Percentiles rank a stretch among this genome's conserved stretches.
These are phyloP conservation scores for Falco cherrug DNA, from an alignment of 2,797 vertebrate genomes.

Conservation along the genomic window DNA sequence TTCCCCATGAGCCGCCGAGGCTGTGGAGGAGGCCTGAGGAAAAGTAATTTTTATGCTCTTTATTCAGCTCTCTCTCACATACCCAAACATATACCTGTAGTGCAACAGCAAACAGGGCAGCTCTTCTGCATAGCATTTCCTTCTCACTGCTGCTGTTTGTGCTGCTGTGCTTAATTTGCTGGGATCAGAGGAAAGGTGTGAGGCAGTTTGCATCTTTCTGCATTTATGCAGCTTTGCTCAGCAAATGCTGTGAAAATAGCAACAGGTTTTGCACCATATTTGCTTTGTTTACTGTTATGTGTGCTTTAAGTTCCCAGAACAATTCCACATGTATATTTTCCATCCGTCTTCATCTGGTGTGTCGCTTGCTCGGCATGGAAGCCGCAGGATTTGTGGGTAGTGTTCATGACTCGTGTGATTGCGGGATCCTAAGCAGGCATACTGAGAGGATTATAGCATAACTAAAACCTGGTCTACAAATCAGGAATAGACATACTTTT, in stretches of 20 bases:
- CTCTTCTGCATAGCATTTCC: neutral
- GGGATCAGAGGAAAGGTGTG: conserved; percentile 37
- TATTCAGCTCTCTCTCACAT: neutral
- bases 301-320: conserved; percentile 67
- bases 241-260: conserved; percentile 68
- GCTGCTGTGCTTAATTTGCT: conserved; percentile 56
- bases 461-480: conserved; percentile 68
- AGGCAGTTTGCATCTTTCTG: conserved; percentile 31
- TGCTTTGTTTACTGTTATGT: conserved; percentile 70
- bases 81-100: neutral
- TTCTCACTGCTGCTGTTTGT: conserved; percentile 52
- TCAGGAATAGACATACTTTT: conserved; percentile 67
- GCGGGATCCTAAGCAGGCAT: conserved; percentile 61
- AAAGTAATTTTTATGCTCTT: neutral
- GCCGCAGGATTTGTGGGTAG: conserved; percentile 53
- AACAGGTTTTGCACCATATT: conserved; percentile 71
- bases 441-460: conserved; percentile 67
- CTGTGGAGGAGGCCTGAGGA: neutral
- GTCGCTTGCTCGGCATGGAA: conserved; percentile 51
- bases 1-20: neutral
- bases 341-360: conserved; percentile 69
- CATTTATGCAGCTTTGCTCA: conserved; percentile 45
- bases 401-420: conserved; percentile 61
- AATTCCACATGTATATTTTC: conserved; percentile 74
- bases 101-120: neutral